Base-by-base conservation (phyloP, 2,113 vertebrate species). In the Oryzias curvinotus region DNA sequence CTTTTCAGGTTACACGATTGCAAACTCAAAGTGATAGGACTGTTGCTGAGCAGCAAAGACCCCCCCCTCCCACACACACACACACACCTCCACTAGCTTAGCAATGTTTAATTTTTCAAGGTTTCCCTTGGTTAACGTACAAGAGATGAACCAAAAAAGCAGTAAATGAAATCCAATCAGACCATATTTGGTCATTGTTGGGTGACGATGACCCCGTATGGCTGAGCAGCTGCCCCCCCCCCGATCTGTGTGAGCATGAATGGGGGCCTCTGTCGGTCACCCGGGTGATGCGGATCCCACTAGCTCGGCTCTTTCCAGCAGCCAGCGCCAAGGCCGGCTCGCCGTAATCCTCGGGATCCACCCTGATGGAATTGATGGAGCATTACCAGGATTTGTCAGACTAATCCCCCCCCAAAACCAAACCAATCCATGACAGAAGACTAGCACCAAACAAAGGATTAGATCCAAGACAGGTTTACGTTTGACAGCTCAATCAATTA, bases 381-480 rank as follows among this genome's bases (percentile, higher is more conserved):
- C 58, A 81, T 82, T 73, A 62, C 57, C 49, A 59, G 68, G 73
- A 68, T 86, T 71, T 68, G 12, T 57, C 30, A 28, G 13, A 17
- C 17, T 74, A 77, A 81, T 59, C 68, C 57, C 54, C 52, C 67
- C n/a, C n/a, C 3, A 12, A 0, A 7, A 18, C 18, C 47, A 18
- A 4, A 19, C 19, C 17, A 48, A 48, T 12, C 3, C 47, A 19
- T 12, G n/a, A 18, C n/a, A 48, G 12, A 18, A 48, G 10, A 7
- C 8, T 48, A 18, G 46, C 46, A 48, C 46, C 46, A n/a, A 23
- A 18, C 46, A 8, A 18, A 48, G 46, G 46, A 8, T 18, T 18
- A 17, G 16, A 14, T 17, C n/a, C 46, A 48, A n/a, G 46, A 8
- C n/a, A 18, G n/a, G 17, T 48, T 17, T 47, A n/a, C 7, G 46